Conservation (phyloP, 2,888 invertebrate genomes). For the Acleris literana region DNA sequence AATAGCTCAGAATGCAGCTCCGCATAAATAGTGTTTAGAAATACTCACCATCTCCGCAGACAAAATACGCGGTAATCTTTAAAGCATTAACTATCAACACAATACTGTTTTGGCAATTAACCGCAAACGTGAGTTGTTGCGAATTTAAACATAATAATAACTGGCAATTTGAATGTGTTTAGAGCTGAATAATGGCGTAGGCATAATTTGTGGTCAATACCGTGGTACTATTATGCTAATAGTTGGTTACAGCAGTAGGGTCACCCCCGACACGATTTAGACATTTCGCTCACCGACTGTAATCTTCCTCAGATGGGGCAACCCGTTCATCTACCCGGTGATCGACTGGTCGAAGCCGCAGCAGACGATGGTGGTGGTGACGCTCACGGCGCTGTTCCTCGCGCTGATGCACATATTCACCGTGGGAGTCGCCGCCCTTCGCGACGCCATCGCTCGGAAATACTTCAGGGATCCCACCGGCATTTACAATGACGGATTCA, state of each 20-base stretch:
- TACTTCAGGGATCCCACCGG: slow-evolving; percentile 53
- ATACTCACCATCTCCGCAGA: slow-evolving; percentile 7
- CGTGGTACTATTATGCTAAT: neutral
- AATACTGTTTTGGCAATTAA: slow-evolving; percentile 18
- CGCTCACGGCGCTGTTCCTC: slow-evolving; percentile 86
- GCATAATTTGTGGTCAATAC: slow-evolving; percentile 1
- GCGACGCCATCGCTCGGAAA: slow-evolving; percentile 64
- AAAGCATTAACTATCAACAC: slow-evolving; percentile 13
- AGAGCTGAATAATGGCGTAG: slow-evolving; percentile 1
- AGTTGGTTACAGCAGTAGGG: neutral
- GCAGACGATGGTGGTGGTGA: slow-evolving; percentile 85
- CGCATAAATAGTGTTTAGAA: slow-evolving; percentile 17
- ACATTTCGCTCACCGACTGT: neutral
- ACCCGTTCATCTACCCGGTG: slow-evolving; percentile 89
- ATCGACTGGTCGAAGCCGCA: slow-evolving; percentile 91
- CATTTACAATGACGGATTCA: slow-evolving; percentile 70
- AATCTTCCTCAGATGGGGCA: slow-evolving; percentile 83
- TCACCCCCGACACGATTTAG: neutral
- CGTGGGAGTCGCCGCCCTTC: slow-evolving; percentile 82
- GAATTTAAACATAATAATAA: neutral
- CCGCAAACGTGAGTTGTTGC: slow-evolving; percentile 9
- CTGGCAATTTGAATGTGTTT: neutral
- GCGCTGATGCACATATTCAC: slow-evolving; percentile 86
- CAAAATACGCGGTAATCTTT: slow-evolving; percentile 1
- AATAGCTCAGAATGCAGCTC: neutral